Conservation (phyloP, 2,888 invertebrate genomes). For the Dioctria linearis region DNA sequence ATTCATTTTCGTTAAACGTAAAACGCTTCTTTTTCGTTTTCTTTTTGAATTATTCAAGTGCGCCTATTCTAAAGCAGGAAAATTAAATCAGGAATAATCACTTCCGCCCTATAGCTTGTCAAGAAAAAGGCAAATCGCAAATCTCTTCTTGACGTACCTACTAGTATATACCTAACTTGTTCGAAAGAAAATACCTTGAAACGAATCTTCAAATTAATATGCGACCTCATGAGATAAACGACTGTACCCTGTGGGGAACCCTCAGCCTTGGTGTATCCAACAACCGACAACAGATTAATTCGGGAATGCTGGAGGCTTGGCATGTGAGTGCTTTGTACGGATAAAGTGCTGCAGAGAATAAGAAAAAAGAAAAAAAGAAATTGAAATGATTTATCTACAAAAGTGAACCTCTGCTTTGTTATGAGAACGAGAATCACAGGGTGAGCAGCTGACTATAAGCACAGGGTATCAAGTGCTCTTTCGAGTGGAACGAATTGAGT, state of each 20-base stretch:
- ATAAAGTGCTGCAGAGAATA: neutral
- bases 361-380: slow-evolving; percentile 8
- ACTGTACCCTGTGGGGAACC: neutral
- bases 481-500: slow-evolving; percentile 59
- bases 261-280: neutral
- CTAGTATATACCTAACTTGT: neutral
- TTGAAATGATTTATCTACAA: slow-evolving; percentile 49
- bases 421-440: slow-evolving; percentile 1
- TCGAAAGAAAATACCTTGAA: slow-evolving; percentile 28
- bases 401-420: slow-evolving; percentile 20
- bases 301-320: neutral
- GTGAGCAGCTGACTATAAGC: slow-evolving; percentile 14
- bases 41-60: no score
- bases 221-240: slow-evolving; percentile 44
- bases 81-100: slow-evolving; percentile 47
- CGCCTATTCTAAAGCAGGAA: neutral
- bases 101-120: slow-evolving; percentile 5
- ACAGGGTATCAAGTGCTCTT: slow-evolving; percentile 57
- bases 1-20: no score
- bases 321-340: neutral
- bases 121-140: slow-evolving; percentile 24
- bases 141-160: slow-evolving; percentile 14
- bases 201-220: slow-evolving; percentile 42
- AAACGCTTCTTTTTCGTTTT: no score
- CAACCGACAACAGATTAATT: slow-evolving; percentile 41